Base-by-base conservation (phyloP, 2,113 vertebrate genomes). In the Apteryx owenii region DNA sequence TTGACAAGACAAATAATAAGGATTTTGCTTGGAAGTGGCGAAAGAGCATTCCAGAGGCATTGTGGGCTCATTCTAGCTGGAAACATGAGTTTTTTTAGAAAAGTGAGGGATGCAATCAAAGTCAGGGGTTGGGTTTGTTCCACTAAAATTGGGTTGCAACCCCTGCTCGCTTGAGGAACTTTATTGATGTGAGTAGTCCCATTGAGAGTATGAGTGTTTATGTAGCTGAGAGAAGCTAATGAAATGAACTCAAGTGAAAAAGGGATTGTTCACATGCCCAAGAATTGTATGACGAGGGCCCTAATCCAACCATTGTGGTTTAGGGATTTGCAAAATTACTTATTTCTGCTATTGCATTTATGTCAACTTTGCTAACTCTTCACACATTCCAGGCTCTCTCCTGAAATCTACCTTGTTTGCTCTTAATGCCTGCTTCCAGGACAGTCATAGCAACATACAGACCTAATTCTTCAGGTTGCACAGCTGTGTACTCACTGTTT, bases 181-280 rank as follows among this genome's bases (percentile, higher is more conserved):
- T 90, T 95, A 87, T 89, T 95, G 93, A 92, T 92, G 77, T 85
- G 81, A 96, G 96, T 82, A 89, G 81, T 95, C 95, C 93, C 95
- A 81, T 22, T 58, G 97, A 96, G 91, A 94, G 75, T 95, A 92
- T 68, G 88, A 95, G 97, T 94, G 94, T 97, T 97, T 97, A 93
- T 96, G 85, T 97, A 97, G 95, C 89, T 94, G 91, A 94, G 81
- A 95, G 81, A 96, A 93, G 78, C 91, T 94, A 94, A 93, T 95
- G 93, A 96, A 97, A 97, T 87, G 89, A 96, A 96, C 53, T 94
- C 76, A 93, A 95, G 85, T 97, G 93, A 97, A 96, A 96, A 97
- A 96, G 9, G n/a, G 90, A 96, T 96, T 96, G 96, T 96, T 97
- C 77, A 11, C 73, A 95, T 95, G 93, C 85, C 94, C 94, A 51